A percentile compares a stretch with the other conserved stretches of the same genome.
phyloP scores from a whole-genome alignment of 2,113 vertebrate species.

The Redunca redunca region DNA sequence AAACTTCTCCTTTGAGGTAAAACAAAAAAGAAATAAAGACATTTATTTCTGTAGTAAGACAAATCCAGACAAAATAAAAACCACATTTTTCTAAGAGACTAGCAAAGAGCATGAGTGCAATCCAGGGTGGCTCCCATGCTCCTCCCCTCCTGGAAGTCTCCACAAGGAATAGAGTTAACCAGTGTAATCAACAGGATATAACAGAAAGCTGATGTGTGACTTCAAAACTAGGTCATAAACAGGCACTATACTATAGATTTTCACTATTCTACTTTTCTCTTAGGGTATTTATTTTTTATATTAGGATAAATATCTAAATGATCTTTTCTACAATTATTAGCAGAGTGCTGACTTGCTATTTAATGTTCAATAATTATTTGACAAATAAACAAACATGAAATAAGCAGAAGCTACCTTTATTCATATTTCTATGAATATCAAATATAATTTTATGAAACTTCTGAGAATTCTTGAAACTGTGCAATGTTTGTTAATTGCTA shows the following conservation, averaged over 20 bases:
- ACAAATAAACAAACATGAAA: neutral
- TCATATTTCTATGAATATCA: neutral
- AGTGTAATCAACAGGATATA: neutral
- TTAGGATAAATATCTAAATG: neutral
- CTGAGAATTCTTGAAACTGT: neutral
- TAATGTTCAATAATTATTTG: neutral
- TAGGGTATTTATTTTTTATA: neutral
- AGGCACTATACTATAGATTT: neutral
- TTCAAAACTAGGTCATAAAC: neutral
- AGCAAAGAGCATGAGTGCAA: neutral
- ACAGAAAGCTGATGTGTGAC: neutral
- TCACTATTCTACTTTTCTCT: neutral
- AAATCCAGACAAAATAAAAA: neutral
- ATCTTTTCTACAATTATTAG: neutral
- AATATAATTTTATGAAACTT: neutral
- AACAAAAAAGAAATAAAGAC: neutral
- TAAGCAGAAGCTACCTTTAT: neutral
- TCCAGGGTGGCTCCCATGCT: neutral
- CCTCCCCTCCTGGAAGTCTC: neutral
- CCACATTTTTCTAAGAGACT: neutral
- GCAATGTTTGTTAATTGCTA: neutral
- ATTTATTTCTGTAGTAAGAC: neutral
- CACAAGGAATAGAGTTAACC: neutral
- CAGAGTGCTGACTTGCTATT: neutral
- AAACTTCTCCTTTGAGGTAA: neutral